Percentiles rank a stretch among this genome's conserved stretches.
Evolutionary conservation across 2,888 invertebrate genomes (phyloP).

Genomic region (Sylvicola cinctus): DNA sequence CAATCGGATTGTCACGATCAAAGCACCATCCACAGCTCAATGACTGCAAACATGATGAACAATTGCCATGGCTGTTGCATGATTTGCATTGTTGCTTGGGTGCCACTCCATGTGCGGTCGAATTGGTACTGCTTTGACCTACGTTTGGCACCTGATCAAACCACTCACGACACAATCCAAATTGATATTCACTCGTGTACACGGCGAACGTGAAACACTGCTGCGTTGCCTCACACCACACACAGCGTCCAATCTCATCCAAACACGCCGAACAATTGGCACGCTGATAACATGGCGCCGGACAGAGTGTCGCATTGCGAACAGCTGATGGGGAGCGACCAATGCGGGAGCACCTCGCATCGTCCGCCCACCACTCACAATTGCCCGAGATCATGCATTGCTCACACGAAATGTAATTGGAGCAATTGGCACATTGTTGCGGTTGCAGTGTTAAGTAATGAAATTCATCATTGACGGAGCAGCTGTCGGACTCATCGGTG

Average conservation of each 20-base stretch:
- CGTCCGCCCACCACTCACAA: constrained; percentile 88
- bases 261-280: constrained; percentile 63
- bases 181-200: constrained; percentile 84
- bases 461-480: constrained; percentile 37
- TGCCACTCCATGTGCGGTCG: neutral
- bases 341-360: constrained; percentile 64
- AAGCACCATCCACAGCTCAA: constrained; percentile 92
- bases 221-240: constrained; percentile 85
- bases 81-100: constrained; percentile 53
- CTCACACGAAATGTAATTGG: constrained; percentile 73
- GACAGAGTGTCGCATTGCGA: constrained; percentile 40
- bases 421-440: constrained; percentile 68
- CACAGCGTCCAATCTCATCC: constrained; percentile 70
- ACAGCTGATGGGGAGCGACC: constrained; percentile 54
- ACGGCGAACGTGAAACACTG: constrained; percentile 92
- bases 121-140: neutral
- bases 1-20: constrained; percentile 67
- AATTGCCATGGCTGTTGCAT: constrained; percentile 53
- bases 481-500: constrained; percentile 42
- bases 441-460: constrained; percentile 65
- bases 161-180: constrained; percentile 85
- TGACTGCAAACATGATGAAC: constrained; percentile 58
- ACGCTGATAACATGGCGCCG: constrained; percentile 59
- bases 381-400: constrained; percentile 54
- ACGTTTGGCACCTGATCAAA: constrained; percentile 42